phyloP scores from a whole-genome alignment of 2,113 vertebrate species.

The Tichodroma muraria region DNA sequence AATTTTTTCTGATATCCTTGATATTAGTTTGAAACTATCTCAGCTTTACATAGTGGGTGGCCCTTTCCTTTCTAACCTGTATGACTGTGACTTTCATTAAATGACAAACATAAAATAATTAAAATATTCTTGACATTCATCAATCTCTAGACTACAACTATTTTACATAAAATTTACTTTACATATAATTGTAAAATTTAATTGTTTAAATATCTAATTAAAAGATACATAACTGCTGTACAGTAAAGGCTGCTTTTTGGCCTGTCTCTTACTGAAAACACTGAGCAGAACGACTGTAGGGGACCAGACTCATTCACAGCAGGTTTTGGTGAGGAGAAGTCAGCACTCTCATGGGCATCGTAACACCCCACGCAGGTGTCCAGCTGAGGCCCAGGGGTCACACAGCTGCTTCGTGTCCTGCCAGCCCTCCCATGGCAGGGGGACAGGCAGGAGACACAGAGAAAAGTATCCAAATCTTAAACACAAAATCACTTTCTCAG shows the following conservation, averaged over 20 bases:
- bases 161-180: too few species aligned
- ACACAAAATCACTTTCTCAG: background rate
- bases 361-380: accelerated
- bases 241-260: background rate
- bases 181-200: background rate
- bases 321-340: background rate
- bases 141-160: conserved; percentile 21
- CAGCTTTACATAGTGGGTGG: background rate
- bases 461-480: background rate
- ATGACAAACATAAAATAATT: conserved; percentile 6
- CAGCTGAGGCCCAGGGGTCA: background rate
- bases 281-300: background rate
- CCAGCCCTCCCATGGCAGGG: background rate
- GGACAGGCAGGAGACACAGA: background rate
- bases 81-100: background rate
- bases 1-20: background rate
- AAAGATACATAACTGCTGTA: background rate
- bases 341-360: background rate
- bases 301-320: background rate
- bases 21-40: background rate
- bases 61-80: background rate
- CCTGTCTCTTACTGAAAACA: background rate
- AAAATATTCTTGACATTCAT: background rate
- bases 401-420: background rate
- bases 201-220: conserved; percentile 22